These are phyloP conservation scores for Catamblyrhynchus diadema DNA, from an alignment of 2,797 vertebrate species.

Conservation along the genomic window DNA sequence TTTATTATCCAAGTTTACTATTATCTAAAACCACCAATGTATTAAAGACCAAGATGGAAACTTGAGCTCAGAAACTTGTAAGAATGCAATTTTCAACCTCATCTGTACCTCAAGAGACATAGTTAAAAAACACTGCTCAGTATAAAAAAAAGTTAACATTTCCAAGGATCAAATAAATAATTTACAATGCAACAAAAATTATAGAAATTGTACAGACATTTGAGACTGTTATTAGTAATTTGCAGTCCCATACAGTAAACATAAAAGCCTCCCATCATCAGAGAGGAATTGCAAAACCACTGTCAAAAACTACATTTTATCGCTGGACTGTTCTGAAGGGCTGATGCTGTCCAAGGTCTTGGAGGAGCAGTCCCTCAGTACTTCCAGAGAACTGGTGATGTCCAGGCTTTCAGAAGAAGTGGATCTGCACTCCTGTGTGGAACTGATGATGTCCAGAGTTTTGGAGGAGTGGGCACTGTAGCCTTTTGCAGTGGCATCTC, in stretches of 20 bases:
- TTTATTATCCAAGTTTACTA: constrained; percentile 23
- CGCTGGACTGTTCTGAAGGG: background rate
- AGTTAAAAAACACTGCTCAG: constrained; percentile 29
- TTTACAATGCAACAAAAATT: background rate
- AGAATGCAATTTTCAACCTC: background rate
- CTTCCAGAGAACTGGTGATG: constrained; percentile 32
- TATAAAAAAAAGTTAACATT: background rate
- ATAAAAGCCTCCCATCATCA: background rate
- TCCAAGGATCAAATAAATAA: constrained; percentile 32
- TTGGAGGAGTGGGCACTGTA: constrained; percentile 10
- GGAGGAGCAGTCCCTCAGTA: constrained; percentile 7
- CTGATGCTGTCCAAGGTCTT: background rate
- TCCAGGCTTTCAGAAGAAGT: constrained; percentile 28
- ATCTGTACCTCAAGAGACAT: background rate
- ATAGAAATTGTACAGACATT: background rate
- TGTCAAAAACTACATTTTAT: background rate
- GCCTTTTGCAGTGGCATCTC: constrained; percentile 73
- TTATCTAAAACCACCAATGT: constrained; percentile 12
- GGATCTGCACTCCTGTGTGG: constrained; percentile 11
- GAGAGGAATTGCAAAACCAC: background rate
- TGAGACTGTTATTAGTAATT: background rate
- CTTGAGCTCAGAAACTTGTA: background rate
- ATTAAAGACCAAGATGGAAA: background rate
- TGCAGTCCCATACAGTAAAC: background rate
- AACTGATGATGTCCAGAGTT: constrained; percentile 39